Percentiles rank a stretch among this genome's conserved stretches.
Conservation (phyloP, 2,888 invertebrate species). For the Ochropacha duplaris region DNA sequence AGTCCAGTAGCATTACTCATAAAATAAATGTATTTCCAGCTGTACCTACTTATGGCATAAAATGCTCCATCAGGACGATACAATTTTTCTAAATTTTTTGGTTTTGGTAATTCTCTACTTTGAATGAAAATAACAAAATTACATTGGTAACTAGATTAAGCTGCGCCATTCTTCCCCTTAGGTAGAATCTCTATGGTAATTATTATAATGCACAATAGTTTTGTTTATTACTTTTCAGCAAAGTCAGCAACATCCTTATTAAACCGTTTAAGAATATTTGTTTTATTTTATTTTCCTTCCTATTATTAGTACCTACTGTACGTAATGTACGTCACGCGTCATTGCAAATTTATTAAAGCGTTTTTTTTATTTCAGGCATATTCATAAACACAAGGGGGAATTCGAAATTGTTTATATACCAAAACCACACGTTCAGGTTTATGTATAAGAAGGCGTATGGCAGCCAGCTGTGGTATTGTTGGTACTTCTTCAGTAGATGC, state of each 20-base stretch:
- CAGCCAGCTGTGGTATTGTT: constrained; percentile 79
- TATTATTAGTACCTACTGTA: constrained; percentile 13
- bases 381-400: constrained; percentile 79
- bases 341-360: constrained; percentile 23
- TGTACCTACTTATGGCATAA: no score
- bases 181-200: no score
- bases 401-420: constrained; percentile 77
- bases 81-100: no score
- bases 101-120: no score
- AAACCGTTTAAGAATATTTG: constrained; percentile 7
- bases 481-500: constrained; percentile 78
- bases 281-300: constrained; percentile 49
- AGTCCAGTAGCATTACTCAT: no score
- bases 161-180: no score
- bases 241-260: neutral
- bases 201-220: no score
- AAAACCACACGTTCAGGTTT: constrained; percentile 78
- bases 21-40: no score
- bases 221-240: no score
- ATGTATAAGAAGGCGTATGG: constrained; percentile 80
- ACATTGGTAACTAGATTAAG: no score
- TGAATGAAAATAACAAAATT: no score
- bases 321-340: constrained; percentile 7
- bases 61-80: no score
- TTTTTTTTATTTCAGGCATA: constrained; percentile 65